phyloP scores from a whole-genome alignment of 2,113 vertebrate species.

The Epinephelus cyanopodus region DNA sequence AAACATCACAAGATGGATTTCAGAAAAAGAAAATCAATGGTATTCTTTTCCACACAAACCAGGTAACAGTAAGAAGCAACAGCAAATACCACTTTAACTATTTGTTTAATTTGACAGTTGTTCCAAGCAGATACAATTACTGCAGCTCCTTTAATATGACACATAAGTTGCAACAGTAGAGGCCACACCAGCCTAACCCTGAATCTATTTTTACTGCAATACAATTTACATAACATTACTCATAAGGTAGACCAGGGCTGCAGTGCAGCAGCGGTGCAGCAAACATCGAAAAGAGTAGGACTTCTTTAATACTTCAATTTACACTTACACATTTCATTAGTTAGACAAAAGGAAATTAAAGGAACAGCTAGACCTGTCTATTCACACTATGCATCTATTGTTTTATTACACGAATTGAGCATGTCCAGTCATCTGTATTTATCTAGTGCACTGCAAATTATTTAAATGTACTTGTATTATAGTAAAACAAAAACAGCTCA shows the following conservation, averaged over 20 bases:
- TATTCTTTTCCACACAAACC: background rate
- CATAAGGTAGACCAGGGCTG: conserved; percentile 1
- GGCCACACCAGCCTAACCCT: background rate
- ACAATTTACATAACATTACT: conserved; percentile 32
- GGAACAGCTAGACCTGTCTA: background rate
- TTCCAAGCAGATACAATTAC: background rate
- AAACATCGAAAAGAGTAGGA: background rate
- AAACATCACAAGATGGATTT: background rate
- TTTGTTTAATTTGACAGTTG: background rate
- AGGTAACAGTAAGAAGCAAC: background rate
- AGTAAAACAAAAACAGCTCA: background rate
- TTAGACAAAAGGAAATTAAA: background rate
- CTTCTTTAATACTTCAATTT: background rate
- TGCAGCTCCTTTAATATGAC: background rate
- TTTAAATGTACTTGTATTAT: background rate
- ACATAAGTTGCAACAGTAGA: background rate
- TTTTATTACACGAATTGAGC: background rate
- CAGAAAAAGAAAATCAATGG: background rate
- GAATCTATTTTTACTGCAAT: conserved; percentile 11
- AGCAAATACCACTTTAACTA: background rate
- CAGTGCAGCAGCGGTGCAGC: background rate
- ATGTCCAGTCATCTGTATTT: background rate
- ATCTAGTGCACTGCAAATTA: background rate
- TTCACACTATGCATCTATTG: background rate
- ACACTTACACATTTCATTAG: background rate